Evolutionary conservation across 1,140 invertebrate species (phyloP), one percentile per base, ranked within the genome.

Genomic region (Lineus longissimus): DNA sequence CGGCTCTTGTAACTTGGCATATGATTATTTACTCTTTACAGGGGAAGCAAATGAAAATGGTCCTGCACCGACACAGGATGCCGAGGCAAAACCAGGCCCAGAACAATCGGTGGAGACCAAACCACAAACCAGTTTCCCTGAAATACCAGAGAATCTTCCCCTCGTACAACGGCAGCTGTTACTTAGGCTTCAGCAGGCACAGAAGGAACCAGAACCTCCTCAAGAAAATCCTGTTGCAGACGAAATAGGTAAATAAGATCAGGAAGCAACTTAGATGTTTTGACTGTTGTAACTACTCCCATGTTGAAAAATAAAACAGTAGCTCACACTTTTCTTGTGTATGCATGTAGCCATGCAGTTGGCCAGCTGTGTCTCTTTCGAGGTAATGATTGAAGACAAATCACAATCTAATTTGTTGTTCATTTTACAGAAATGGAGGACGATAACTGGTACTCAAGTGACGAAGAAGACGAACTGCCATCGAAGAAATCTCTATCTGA

Each of bases 81-180:
- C 40, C n/a, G 47, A 27, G 47, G 47, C n/a, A 22, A 27, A 51
- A 51, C n/a, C n/a, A 22, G 17, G 25, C 11, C 51, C 17, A 57
- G 55, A 30, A n/a, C 7, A 66, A 19, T 47, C 58, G n/a, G 67
- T 61, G 29, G 65, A 59, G 6, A 29, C 25, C 11, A 58, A 63
- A 2, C 7, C 29, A n/a, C n/a, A n/a, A n/a, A n/a, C n/a, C 22
- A 43, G 30, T 33, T 30, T 51, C 23, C 25, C 68, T 40, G 67
- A 81, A 17, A 75, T 84, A 25, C 85, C 84, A 0, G 68, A 79
- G 17, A 84, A 87, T 67, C 76, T 90, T 45, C 87, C 88, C 0
- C 87, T 87, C 57, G 87, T 85, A 62, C 88, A 89, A 63, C 83
- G 86, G 59, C 87, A 90, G 70, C 75, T 90, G 17, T 88, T 87